These are phyloP conservation scores for Pachyrhynchus sulphureomaculatus DNA, from an alignment of 1,140 invertebrate species.

Conservation along the genomic window DNA sequence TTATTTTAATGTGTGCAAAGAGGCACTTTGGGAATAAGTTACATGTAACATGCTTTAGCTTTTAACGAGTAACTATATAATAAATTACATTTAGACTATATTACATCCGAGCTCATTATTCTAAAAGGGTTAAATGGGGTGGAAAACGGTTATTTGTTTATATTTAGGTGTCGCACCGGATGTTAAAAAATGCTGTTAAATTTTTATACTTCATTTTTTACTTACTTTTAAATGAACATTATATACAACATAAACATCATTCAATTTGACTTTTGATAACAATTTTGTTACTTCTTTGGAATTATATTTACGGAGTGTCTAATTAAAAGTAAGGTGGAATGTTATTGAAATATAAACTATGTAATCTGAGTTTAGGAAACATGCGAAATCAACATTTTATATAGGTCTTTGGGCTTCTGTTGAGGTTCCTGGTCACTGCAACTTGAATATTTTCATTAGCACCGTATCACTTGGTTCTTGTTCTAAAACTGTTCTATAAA, in stretches of 20 bases:
- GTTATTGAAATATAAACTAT: no score
- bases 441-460: no score
- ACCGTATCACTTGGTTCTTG: no score
- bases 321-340: not conserved
- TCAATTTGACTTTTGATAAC: not conserved
- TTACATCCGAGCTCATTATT: conserved; percentile 21
- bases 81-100: conserved; percentile 31
- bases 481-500: no score
- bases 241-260: not conserved
- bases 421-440: no score
- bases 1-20: conserved; percentile 23
- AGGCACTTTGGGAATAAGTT: conserved; percentile 14
- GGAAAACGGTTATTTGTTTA: conserved; percentile 17
- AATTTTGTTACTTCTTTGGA: not conserved
- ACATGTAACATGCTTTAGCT: conserved; percentile 28
- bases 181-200: not conserved
- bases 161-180: conserved; percentile 3
- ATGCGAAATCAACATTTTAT: no score
- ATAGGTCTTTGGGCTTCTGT: no score
- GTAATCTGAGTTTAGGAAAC: no score
- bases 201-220: not conserved
- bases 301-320: not conserved
- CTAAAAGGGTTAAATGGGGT: conserved; percentile 23
- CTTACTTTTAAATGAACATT: not conserved
- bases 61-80: conserved; percentile 32